Base-by-base conservation (phyloP, 2,113 vertebrate species). In the Protobothrops flavoviridis region DNA sequence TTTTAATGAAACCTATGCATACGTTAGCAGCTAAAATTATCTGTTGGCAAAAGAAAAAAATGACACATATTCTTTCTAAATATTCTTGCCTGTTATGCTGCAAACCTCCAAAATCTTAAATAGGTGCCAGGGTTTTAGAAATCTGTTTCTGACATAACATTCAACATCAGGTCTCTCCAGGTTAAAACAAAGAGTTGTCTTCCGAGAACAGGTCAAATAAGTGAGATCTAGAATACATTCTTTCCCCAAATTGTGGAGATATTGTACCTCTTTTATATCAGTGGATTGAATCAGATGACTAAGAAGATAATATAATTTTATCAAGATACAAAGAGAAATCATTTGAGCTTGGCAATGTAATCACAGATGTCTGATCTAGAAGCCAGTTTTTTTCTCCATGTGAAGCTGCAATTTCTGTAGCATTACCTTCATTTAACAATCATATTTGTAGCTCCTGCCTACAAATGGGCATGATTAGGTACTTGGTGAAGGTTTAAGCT, bases 11-110 rank as follows among this genome's bases (percentile, higher is more conserved):
- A 29, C 91, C 81, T 93, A 93, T 93, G 17, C 87, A 96, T 88
- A 89, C 2, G 3, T 3, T 69, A 97, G 93, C 94, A 93, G 45
- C 93, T 95, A 93, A 95, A 95, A 91, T 5, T 33, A 29, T 53
- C 86, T 55, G 7, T 17, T 55, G 15, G 52, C 12, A n/a, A 48
- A 48, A 57, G 10, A 33, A 45, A 92, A 56, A 56, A 56, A 33
- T 93, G 64, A 26, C 29, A 50, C 13, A 21, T 87, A 52, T 87
- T 61, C 10, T 87, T 92, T 29, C 43, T 21, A 26, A 59, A 39
- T 81, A 45, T 43, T 33, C 61, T 81, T 74, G 33, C 50, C 39
- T 48, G 87, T 56, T 81, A 17, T 81, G 69, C 56, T 50, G 50
- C 53, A 85, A 90, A 55, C 39, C 26, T 93, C 64, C 45, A 55